These are phyloP conservation scores for Drosophila affinis DNA, from an alignment of 2,888 invertebrate species.

Conservation along the genomic window DNA sequence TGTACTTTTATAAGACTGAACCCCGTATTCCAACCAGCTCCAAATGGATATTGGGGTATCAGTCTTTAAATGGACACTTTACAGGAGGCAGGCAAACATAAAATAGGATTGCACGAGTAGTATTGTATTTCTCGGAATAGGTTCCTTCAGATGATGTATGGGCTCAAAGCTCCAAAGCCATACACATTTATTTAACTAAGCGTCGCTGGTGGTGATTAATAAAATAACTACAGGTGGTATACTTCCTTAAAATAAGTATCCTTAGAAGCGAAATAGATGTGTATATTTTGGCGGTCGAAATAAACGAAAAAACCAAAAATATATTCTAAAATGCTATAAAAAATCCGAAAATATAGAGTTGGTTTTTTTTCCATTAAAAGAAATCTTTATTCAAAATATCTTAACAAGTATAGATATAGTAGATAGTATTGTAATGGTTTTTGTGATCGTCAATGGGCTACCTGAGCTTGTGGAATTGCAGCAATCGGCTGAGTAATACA, in stretches of 20 bases:
- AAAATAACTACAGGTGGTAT: conserved; percentile 10
- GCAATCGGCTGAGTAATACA: conserved; percentile 89
- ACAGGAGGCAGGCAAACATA: conserved; percentile 31
- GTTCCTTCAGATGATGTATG: neutral
- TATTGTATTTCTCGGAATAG: conserved; percentile 25
- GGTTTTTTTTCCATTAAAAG: conserved; percentile 1
- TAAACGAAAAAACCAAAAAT: neutral
- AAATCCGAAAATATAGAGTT: conserved; percentile 6
- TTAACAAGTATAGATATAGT: conserved; percentile 40
- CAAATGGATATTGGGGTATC: conserved; percentile 1
- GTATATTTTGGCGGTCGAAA: conserved; percentile 15
- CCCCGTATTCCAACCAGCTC: conserved; percentile 17
- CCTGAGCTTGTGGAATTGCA: conserved; percentile 86
- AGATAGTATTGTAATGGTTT: conserved; percentile 39
- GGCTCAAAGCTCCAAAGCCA: conserved; percentile 26
- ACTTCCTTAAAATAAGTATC: conserved; percentile 14
- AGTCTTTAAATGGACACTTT: conserved; percentile 29
- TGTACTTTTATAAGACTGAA: conserved; percentile 15
- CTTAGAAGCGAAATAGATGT: conserved; percentile 23
- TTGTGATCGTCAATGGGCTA: conserved; percentile 15
- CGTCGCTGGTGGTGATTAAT: conserved; percentile 24
- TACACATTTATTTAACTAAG: neutral
- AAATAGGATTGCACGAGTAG: neutral
- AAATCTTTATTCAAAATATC: conserved; percentile 32
- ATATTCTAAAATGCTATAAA: conserved; percentile 15